A percentile compares a stretch with the other conserved stretches of the same genome.
phyloP scores from a whole-genome alignment of 2,797 vertebrate genomes.

The Cirrhinus molitorella region DNA sequence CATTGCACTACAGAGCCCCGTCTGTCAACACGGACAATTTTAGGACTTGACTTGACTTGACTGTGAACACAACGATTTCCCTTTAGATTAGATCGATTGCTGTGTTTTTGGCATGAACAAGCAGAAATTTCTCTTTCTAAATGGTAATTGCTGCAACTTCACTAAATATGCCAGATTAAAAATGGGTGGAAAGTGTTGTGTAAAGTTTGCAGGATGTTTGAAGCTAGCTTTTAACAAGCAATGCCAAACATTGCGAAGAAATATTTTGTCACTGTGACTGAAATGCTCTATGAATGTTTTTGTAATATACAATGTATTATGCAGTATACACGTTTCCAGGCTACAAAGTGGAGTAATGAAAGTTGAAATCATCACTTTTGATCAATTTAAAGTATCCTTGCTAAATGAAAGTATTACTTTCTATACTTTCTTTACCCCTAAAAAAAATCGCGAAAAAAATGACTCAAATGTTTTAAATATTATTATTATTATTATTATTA shows the following conservation, averaged over 20 bases:
- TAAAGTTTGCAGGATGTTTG: slow-evolving; percentile 23
- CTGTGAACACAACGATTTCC: slow-evolving; percentile 68
- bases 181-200: slow-evolving; percentile 41
- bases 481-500: too few relatives aligned
- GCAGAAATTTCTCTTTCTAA: slow-evolving; percentile 36
- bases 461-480: too few relatives aligned
- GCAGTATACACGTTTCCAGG: slow-evolving; percentile 53
- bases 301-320: slow-evolving; percentile 70
- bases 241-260: slow-evolving; percentile 72
- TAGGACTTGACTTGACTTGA: too few relatives aligned
- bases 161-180: slow-evolving; percentile 57
- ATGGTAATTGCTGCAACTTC: slow-evolving; percentile 51
- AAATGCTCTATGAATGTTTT: slow-evolving; percentile 60
- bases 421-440: too few relatives aligned
- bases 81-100: slow-evolving; percentile 63
- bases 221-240: slow-evolving; percentile 43
- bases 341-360: slow-evolving; percentile 16
- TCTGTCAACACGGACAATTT: slow-evolving; percentile 73
- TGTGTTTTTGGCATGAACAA: slow-evolving; percentile 43
- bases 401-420: too few relatives aligned
- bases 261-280: slow-evolving; percentile 68
- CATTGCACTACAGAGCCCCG: slow-evolving; percentile 62
- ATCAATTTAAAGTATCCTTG: too few relatives aligned
- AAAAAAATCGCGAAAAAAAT: too few relatives aligned
- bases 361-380: not conserved